These are phyloP conservation scores for Aphelenchoides avenae DNA, from an alignment of 1,140 invertebrate genomes.

Conservation along the genomic window DNA sequence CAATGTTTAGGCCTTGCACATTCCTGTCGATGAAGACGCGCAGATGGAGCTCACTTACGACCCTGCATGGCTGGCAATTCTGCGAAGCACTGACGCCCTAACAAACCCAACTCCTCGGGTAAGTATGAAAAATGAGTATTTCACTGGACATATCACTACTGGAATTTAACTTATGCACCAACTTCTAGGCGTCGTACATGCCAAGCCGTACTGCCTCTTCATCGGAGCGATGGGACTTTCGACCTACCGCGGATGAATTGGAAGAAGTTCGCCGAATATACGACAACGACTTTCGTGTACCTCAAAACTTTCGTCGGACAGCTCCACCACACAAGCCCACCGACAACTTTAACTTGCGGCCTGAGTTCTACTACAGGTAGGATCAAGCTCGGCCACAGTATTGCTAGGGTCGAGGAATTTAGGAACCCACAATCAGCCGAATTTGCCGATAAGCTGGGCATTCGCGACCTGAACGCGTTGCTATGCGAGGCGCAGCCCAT, in stretches of 20 bases:
- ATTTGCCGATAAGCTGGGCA: conserved; percentile 74
- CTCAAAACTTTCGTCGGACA: conserved; percentile 73
- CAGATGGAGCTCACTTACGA: conserved; percentile 35
- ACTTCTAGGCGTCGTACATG: conserved; percentile 7
- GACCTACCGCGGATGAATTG: conserved; percentile 73
- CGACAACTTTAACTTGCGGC: conserved; percentile 3
- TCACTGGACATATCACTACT: not conserved
- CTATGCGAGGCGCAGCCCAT: conserved; percentile 45
- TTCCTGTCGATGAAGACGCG: conserved; percentile 12
- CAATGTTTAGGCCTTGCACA: not conserved
- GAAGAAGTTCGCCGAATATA: conserved; percentile 68
- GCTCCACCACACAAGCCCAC: conserved; percentile 67
- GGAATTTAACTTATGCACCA: not conserved
- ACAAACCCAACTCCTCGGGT: conserved; percentile 26
- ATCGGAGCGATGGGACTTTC: conserved; percentile 65
- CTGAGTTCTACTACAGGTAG: conserved; percentile 21
- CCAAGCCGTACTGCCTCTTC: conserved; percentile 4
- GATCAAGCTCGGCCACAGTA: not conserved
- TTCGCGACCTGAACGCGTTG: conserved; percentile 70
- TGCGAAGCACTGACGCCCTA: conserved; percentile 43
- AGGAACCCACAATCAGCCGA: conserved; percentile 76
- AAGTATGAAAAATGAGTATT: conserved; percentile 12
- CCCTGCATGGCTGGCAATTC: conserved; percentile 38
- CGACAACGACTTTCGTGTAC: conserved; percentile 65
- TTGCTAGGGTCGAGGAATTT: not conserved